phyloP scores from a whole-genome alignment of 2,113 vertebrate genomes.

The Polypterus senegalus region DNA sequence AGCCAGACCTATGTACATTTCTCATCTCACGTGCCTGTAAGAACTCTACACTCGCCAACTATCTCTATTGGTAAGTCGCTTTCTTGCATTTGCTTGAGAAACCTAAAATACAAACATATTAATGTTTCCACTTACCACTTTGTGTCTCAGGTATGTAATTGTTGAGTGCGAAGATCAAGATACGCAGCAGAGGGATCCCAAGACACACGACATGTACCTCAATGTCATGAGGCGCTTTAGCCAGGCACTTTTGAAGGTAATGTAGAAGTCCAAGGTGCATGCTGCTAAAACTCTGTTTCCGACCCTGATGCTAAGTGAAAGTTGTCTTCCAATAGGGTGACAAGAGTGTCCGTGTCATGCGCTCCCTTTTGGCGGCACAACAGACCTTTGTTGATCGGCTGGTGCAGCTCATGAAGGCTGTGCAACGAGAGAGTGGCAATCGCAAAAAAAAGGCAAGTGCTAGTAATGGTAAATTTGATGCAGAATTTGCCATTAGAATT shows the following conservation, averaged over 20 bases:
- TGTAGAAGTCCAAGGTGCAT: no score
- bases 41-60: conserved; percentile 92
- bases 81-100: no score
- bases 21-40: conserved; percentile 94
- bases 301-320: background rate
- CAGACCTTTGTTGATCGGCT: conserved; percentile 91
- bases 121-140: background rate
- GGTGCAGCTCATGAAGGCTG: conserved; percentile 95
- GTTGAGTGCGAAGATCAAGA: conserved; percentile 97
- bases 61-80: conserved; percentile 81
- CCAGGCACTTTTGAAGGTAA: conserved; percentile 89
- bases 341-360: conserved; percentile 91
- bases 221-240: conserved; percentile 96
- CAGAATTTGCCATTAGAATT: background rate
- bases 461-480: background rate
- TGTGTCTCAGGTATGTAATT: conserved; percentile 77
- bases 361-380: conserved; percentile 83
- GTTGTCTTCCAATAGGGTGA: conserved; percentile 61
- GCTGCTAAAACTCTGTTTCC: no score
- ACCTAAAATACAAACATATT: no score
- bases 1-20: conserved; percentile 96
- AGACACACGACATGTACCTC: conserved; percentile 94
- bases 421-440: conserved; percentile 93
- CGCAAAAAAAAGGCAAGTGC: conserved; percentile 84
- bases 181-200: conserved; percentile 89